Evolutionary conservation across 2,888 invertebrate species (phyloP), one percentile per base, ranked within the genome.

Genomic region (Tetragnatha montana): DNA sequence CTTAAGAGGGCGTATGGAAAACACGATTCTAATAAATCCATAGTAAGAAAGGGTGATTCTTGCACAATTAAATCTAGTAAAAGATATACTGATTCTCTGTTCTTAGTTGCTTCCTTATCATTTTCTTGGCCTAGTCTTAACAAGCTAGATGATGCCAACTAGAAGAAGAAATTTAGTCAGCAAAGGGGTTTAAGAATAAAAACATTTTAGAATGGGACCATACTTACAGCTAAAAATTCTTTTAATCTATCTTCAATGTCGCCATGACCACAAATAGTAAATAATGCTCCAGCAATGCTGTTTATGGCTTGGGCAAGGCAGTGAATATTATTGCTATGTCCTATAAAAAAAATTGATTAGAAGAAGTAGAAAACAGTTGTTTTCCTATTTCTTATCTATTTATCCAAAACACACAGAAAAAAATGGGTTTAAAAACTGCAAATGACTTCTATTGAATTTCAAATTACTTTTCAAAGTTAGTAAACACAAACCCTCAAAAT

Each of bases 181-280:
- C 21, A 76, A 50, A 75, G 8, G 76, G 12, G 17, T 0, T 47
- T 76, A 49, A 0, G 47, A 76, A 22, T 22, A 47, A 70, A 47
- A 81, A 7, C 14, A 81, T 70, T 81, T 70, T 60, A 35, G 17
- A 14, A 68, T 21, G 69, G 35, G 35, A 83, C 70, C 35, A 81
- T 49, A 81, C 94, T 93, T 93, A 95, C 95, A 47, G 95, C 96
- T 69, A 96, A 93, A 92, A 96, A 99, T 93, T 99, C 99, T 93
- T 99, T 99, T 96, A 99, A 97, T 85, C 99, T 95, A 93, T 98
- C 98, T 93, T 98, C 98, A 91, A 99, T 98, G 93, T 99, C 99
- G 49, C 97, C 97, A 93, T 97, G 97, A 0, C 97, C 98, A 93
- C 98, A 98, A 92, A 99, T 97, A 1, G 98, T 98, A 93, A 99